These are phyloP conservation scores for Spinus pinus DNA, from an alignment of 2,797 vertebrate genomes.

Conservation along the genomic window DNA sequence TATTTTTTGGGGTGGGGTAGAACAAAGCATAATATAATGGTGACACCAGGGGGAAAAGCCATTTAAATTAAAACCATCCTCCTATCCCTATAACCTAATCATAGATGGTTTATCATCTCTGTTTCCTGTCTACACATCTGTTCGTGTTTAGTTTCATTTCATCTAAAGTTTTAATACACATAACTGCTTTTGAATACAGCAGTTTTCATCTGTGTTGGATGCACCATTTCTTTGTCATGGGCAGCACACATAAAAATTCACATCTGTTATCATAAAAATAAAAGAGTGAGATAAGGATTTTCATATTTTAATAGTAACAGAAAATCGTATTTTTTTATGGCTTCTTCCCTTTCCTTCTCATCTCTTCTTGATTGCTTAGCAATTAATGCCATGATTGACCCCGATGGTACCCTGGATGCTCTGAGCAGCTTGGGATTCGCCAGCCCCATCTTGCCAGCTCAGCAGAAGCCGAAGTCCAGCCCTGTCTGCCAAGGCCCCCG, in stretches of 20 bases:
- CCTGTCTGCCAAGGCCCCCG: conserved; percentile 69
- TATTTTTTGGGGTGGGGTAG: neutral
- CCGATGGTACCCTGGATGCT: conserved; percentile 93
- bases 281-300: neutral
- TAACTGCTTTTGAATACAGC: neutral
- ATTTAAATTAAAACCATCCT: neutral
- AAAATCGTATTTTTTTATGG: neutral
- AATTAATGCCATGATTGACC: conserved; percentile 98
- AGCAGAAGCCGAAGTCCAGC: conserved; percentile 79
- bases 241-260: neutral
- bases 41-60: neutral
- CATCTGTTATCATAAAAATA: neutral
- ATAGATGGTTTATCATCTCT: neutral
- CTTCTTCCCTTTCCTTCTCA: neutral
- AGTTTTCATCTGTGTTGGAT: neutral
- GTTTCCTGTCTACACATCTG: neutral
- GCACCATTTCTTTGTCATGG: neutral
- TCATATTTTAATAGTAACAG: neutral
- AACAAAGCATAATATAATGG: neutral
- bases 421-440: conserved; percentile 86
- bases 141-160: neutral
- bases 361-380: conserved; percentile 71
- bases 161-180: neutral
- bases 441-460: conserved; percentile 78
- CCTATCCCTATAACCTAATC: neutral